Evolutionary conservation across 2,113 vertebrate species (phyloP).

Genomic region (Regulus satrapa): DNA sequence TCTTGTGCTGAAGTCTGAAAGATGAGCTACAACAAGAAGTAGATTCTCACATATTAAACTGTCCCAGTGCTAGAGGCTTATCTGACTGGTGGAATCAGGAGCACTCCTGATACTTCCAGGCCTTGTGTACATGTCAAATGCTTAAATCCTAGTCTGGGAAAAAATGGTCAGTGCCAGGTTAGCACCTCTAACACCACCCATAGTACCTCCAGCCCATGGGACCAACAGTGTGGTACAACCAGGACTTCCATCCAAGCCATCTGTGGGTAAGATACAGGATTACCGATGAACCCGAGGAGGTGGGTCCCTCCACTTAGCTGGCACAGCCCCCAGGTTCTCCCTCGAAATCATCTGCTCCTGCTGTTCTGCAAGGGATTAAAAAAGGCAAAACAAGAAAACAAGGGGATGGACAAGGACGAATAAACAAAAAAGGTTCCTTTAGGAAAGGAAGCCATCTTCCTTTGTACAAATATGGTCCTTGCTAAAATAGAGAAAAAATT

Average conservation of each 20-base stretch:
- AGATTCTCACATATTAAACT: not conserved
- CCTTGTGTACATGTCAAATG: not conserved
- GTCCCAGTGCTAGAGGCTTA: not conserved
- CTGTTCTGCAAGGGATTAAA: not conserved
- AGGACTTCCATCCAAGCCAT: not conserved
- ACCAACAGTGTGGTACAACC: not conserved
- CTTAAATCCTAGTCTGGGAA: not conserved
- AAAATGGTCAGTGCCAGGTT: not conserved
- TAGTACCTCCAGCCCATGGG: not conserved
- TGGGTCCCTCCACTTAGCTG: not conserved
- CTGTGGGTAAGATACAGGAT: not conserved
- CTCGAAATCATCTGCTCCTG: not conserved
- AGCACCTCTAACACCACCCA: not conserved
- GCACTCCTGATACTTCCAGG: not conserved
- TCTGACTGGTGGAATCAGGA: not conserved
- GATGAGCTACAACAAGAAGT: not conserved
- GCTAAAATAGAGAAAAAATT: not conserved
- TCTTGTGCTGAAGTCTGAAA: not conserved
- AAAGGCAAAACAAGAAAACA: rapidly evolving
- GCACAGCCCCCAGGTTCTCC: not conserved
- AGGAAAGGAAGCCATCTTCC: not conserved
- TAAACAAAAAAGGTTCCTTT: not conserved
- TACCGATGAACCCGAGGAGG: not conserved
- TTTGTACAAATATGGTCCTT: not conserved
- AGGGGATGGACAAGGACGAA: rapidly evolving